Evolutionary conservation across 2,113 vertebrate genomes (phyloP), one percentile per base, ranked within the genome.

Genomic region (Lampris incognitus): DNA sequence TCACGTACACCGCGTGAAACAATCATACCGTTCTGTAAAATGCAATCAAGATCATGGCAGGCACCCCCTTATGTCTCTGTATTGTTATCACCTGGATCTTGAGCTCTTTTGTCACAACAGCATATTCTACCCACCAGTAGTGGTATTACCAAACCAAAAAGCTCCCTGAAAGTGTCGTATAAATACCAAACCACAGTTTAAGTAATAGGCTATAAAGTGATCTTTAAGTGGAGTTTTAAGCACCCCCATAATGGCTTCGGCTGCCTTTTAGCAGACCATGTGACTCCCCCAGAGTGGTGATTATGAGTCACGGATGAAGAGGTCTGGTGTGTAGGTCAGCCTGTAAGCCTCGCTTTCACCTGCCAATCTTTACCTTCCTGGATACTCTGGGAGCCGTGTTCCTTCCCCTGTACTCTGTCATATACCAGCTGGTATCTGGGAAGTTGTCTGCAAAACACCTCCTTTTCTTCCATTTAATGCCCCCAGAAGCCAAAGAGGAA

Each of bases 161-260:
- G 95, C 95, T 95, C 73, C 94, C 95, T 96, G 95, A 96, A 98
- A 97, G 97, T 97, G 96, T 98, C 97, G 97, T 98, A 97, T 99
- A 99, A 95, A 99, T 99, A 99, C 94, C 95, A 96, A 96, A 96
- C 95, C 96, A 97, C 95, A 95, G 97, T 98, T 98, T 98, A 98
- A 97, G 97, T 99, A 99, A 99, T 98, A 97, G 96, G 92, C 95
- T 97, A 97, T 97, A 97, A 98, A 98, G 97, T 97, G 96, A 97
- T 99, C 97, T 98, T 98, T 98, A 99, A 99, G 97, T 99, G 98
- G 96, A 97, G 96, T 98, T 98, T 97, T 97, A 97, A 99, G 97
- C 96, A 97, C 96, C 95, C 95, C 97, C 96, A 95, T 98, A 98
- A 98, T 99, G 96, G 97, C 95, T 96, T 95, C 95, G 93, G 95